Evolutionary conservation across 2,888 invertebrate genomes (phyloP).

Genomic region (Volucella bombylans): DNA sequence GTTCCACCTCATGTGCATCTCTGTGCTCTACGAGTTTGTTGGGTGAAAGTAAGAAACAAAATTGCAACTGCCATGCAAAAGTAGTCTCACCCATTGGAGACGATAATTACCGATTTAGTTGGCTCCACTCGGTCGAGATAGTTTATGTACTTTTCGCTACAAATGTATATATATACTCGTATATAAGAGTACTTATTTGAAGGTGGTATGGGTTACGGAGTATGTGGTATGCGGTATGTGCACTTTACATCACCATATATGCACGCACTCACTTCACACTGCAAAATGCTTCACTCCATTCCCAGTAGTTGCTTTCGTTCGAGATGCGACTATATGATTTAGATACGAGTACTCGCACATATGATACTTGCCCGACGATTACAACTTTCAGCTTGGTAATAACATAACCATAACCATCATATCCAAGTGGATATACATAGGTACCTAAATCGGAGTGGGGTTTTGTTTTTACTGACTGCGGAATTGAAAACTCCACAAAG

Average conservation of each 20-base stretch:
- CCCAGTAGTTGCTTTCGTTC: slow-evolving; percentile 24
- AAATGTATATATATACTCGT: not conserved
- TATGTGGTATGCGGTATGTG: not conserved
- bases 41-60: slow-evolving; percentile 18
- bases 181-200: not conserved
- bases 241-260: slow-evolving; percentile 34
- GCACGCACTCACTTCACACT: slow-evolving; percentile 12
- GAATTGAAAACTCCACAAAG: slow-evolving; percentile 20
- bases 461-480: slow-evolving; percentile 8
- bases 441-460: slow-evolving; percentile 17
- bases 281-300: not conserved
- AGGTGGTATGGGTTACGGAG: no score
- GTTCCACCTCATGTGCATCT: slow-evolving; percentile 1
- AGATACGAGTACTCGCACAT: not conserved
- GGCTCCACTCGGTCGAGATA: slow-evolving; percentile 38
- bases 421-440: not conserved
- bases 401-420: slow-evolving; percentile 38
- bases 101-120: slow-evolving; percentile 44
- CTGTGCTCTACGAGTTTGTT: not conserved
- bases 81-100: slow-evolving; percentile 37
- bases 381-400: slow-evolving; percentile 32
- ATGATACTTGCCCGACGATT: not conserved
- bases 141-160: not conserved
- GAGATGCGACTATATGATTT: not conserved
- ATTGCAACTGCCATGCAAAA: slow-evolving; percentile 3